Evolutionary conservation across 1,140 invertebrate genomes (phyloP), one percentile per base, ranked within the genome.

Genomic region (Apocrypta bakeri): DNA sequence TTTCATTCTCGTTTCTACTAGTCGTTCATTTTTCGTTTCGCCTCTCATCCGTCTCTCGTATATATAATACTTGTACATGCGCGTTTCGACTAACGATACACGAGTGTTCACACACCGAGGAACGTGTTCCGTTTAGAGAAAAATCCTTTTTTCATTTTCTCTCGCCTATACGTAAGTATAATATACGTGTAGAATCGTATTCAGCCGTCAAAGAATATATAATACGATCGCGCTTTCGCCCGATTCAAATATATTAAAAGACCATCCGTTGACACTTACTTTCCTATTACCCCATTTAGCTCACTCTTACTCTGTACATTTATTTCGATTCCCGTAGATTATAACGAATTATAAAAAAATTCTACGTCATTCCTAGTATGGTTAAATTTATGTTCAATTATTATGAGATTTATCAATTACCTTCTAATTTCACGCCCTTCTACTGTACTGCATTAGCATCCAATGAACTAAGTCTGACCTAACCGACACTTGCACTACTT

Each of bases 111-210:
- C 63, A 33, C n/a, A 68, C 33, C 31, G 63, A 78, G 76, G 76
- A 78, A 78, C 76, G 40, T 81, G 48, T 76, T 69, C 71, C 33
- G 61, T 82, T 82, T 69, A 56, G 71, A 75, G 76, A 82, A 82
- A 76, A 69, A 74, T 25, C 24, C 56, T 42, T 40, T 56, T 42
- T 61, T 42, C 66, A 24, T 75, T 2, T 40, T 40, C 6, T 42
- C 27, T 80, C 14, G 17, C 0, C 29, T 71, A 68, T 56, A 56
- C 29, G 7, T 71, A 31, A 66, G 33, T 66, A n/a, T 81, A 42
- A 6, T 42, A 56, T 56, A 48, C 66, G 14, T 72, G 24, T 21
- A 73, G 48, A 11, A 63, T 68, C 25, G 40, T 73, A 81, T 73
- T 63, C 24, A 63, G 64, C 6, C 31, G 3, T 71, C 33, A 29